Conservation (phyloP, 1,140 invertebrate genomes). For the Zaprionus nigranus region DNA sequence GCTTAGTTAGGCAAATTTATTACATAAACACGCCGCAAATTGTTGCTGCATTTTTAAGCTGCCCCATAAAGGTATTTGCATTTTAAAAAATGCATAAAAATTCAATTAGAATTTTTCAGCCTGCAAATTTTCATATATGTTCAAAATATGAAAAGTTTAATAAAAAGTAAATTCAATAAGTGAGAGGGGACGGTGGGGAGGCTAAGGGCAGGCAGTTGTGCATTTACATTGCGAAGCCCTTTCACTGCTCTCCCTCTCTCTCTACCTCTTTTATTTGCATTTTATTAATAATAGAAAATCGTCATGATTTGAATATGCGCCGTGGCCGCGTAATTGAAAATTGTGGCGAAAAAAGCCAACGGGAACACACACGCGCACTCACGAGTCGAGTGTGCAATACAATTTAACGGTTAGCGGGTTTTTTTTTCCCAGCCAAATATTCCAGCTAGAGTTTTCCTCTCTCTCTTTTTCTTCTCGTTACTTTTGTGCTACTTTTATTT, state of each 20-base stretch:
- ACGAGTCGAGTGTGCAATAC: conserved; percentile 32
- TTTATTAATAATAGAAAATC: conserved; percentile 33
- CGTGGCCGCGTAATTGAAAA: conserved; percentile 37
- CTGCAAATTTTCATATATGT: neutral
- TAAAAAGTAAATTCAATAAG: conserved; percentile 2
- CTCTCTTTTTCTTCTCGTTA: conserved; percentile 8
- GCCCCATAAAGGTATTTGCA: neutral
- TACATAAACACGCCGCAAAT: neutral
- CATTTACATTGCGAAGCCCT: too few species aligned
- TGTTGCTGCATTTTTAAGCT: conserved; percentile 2
- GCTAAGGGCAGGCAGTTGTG: too few species aligned
- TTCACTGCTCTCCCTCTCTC: neutral
- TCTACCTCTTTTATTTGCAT: conserved; percentile 6
- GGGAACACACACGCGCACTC: conserved; percentile 23
- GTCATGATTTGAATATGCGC: conserved; percentile 30
- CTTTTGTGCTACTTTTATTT: conserved; percentile 52
- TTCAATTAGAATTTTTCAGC: neutral
- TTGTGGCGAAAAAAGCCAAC: conserved; percentile 48
- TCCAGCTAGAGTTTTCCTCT: conserved; percentile 1
- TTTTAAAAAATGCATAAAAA: neutral
- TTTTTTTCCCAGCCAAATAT: neutral
- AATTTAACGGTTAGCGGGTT: conserved; percentile 52
- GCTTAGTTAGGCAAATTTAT: neutral
- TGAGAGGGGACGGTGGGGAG: neutral
- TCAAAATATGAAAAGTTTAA: neutral